Evolutionary conservation across 1,140 invertebrate genomes (phyloP), one percentile per base, ranked within the genome.

Genomic region (Drosophila grimshawi): DNA sequence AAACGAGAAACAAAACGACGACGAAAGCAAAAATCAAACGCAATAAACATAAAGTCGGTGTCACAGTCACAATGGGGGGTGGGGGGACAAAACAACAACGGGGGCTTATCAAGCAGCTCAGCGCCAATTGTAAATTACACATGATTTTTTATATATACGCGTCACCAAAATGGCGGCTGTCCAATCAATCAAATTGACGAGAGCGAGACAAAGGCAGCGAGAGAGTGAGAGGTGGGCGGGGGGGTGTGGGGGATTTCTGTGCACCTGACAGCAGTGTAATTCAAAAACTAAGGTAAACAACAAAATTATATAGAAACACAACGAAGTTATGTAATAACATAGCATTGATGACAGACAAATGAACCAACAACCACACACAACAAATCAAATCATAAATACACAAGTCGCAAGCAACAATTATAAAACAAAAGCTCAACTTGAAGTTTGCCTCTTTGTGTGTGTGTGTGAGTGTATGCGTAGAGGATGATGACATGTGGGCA

Each of bases 121-220:
- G 49, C 53, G 76, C 66, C 76, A 82, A 67, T 85, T 83, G 65
- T 57, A 82, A 79, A 82, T 66, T 82, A 71, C 69, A 71, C 53
- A 65, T 55, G 52, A 57, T 57, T 66, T 68, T 61, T 19, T 19
- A 19, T 19, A 19, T 68, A 73, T 75, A 78, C 81, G 81, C 81
- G 81, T 86, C 81, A 82, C 67, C 55, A 82, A 81, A 69, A 78
- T 82, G 79, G 79, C 79, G 79, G 79, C 79, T 65, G 81, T 70
- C 81, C 81, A 86, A 86, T 86, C 81, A 86, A 80, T 75, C 76
- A 73, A 81, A 68, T 70, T 64, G 60, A 70, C 46, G 19, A 63
- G 49, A 56, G 27, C 46, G 30, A 46, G 32, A 74, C 32, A 49
- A 69, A 61, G 30, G 43, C 41, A 67, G 65, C 55, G 27, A 35